Conservation (phyloP, 2,113 vertebrate genomes). For the Egretta garzetta region DNA sequence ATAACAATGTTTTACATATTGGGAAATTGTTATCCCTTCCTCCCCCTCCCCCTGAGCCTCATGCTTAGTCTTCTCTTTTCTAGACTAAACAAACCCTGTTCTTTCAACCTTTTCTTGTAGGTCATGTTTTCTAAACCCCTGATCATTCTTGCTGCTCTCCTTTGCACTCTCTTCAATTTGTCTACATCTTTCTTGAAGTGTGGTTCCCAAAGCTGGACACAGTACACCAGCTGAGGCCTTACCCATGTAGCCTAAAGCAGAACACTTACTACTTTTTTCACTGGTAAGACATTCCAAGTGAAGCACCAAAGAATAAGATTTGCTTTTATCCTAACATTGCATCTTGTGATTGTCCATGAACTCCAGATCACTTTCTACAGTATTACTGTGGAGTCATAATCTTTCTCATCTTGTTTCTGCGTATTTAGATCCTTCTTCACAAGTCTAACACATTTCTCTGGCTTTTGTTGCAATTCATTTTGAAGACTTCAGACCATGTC, state of each 20-base stretch:
- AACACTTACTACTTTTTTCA: neutral
- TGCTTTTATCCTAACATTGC: neutral
- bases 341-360: neutral
- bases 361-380: neutral
- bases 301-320: neutral
- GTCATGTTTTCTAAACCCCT: slow-evolving; percentile 68
- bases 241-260: neutral
- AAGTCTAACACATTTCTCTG: neutral
- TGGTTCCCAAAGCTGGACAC: neutral
- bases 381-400: neutral
- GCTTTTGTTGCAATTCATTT: neutral
- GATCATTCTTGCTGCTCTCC: slow-evolving; percentile 55
- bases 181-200: slow-evolving; percentile 46
- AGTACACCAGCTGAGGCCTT: neutral
- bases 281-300: neutral
- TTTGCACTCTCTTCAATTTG: slow-evolving; percentile 58
- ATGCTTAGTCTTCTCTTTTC: slow-evolving; percentile 65
- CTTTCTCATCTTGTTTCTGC: neutral
- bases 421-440: neutral
- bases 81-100: slow-evolving; percentile 66
- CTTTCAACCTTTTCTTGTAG: slow-evolving; percentile 64
- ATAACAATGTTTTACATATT: slow-evolving; percentile 37
- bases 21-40: slow-evolving; percentile 50
- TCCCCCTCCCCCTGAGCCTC: neutral
- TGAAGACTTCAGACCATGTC: neutral